Evolutionary conservation across 2,113 vertebrate genomes (phyloP).

Genomic region (Furnarius figulus): DNA sequence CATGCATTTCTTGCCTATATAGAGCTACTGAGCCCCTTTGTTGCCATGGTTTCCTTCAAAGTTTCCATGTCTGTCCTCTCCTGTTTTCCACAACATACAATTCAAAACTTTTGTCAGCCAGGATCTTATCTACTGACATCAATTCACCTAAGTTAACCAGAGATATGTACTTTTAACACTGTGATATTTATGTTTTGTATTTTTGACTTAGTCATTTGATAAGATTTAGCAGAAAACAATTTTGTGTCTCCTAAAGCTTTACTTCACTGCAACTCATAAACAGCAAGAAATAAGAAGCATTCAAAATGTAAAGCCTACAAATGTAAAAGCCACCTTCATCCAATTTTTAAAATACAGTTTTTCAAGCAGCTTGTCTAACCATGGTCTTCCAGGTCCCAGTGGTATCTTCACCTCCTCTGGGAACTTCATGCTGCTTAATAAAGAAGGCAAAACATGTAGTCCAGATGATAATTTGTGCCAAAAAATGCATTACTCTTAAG

Average conservation of each 20-base stretch:
- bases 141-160: neutral
- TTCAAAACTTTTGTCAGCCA: neutral
- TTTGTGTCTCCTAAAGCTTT: neutral
- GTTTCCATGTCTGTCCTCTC: neutral
- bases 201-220: neutral
- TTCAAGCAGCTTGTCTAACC: neutral
- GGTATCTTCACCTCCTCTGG: neutral
- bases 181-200: neutral
- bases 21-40: neutral
- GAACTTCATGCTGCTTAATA: neutral
- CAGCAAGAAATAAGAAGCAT: neutral
- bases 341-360: neutral
- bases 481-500: neutral
- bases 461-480: neutral
- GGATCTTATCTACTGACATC: neutral
- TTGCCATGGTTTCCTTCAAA: conserved; percentile 39
- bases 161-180: neutral
- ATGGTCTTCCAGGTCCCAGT: neutral
- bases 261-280: neutral
- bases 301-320: neutral
- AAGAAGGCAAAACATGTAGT: neutral
- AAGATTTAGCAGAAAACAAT: neutral
- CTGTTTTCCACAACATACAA: neutral
- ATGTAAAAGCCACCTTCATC: neutral
- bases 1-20: neutral